Conservation (phyloP, 2,113 vertebrate genomes). For the Tauraco erythrolophus region DNA sequence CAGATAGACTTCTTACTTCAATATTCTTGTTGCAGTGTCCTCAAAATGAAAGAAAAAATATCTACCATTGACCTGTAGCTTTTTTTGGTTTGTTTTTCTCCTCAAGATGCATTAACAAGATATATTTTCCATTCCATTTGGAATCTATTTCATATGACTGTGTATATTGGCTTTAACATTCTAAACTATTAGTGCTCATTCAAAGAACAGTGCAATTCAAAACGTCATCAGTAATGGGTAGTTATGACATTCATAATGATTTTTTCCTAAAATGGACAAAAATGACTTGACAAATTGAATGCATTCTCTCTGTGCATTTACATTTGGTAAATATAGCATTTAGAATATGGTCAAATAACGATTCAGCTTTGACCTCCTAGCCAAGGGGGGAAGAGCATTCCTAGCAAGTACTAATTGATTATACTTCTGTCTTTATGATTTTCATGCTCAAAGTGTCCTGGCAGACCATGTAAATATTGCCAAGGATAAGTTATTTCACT, state of each 20-base stretch:
- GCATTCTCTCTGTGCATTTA: neutral
- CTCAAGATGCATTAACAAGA: neutral
- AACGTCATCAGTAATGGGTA: neutral
- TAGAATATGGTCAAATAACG: neutral
- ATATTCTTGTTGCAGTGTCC: neutral
- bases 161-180: neutral
- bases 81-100: neutral
- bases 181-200: neutral
- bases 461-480: slow-evolving; percentile 33
- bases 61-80: neutral
- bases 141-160: neutral
- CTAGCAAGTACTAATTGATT: slow-evolving; percentile 41
- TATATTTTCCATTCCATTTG: neutral
- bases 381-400: neutral
- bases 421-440: slow-evolving; percentile 17
- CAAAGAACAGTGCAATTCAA: neutral
- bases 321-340: slow-evolving; percentile 15
- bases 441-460: slow-evolving; percentile 24
- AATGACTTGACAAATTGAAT: neutral
- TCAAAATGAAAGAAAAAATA: neutral
- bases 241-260: neutral
- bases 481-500: slow-evolving; percentile 43
- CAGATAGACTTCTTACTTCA: neutral
- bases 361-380: neutral
- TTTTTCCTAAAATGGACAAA: slow-evolving; percentile 47